Evolutionary conservation across 2,797 vertebrate genomes (phyloP), one percentile per base, ranked within the genome.

Genomic region (Naso thynnoides): DNA sequence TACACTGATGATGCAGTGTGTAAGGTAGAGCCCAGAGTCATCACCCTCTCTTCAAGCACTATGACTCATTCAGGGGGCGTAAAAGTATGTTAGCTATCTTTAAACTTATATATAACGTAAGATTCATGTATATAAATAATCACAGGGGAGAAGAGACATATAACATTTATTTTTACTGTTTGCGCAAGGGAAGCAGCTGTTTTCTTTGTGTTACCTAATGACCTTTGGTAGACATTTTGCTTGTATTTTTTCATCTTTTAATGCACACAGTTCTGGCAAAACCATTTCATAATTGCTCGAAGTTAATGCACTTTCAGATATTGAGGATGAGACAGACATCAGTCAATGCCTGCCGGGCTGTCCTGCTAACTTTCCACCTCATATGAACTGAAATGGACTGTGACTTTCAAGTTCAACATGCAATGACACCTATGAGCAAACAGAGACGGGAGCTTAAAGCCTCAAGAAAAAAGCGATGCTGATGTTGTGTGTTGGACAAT

Each of bases 301-400:
- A 83, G 84, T 83, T 78, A 82, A 83, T 83, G 79, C 76, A 68
- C 78, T 82, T 86, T 87, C 85, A 77, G 70, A 85, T 64, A 78
- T 36, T 61, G 63, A 73, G 67, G 67, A 63, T 63, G 67, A 82
- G 84, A 83, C 73, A 58, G 80, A 88, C 84, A 89, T 92, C 85
- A 76, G 75, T 89, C 84, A 86, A 79, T 45, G 84, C 55, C 74
- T 81, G 76, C 78, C 36, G 24, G 71, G 76, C 75, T 80, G 83
- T 84, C 77, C 75, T 75, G 77, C 53, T 85, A 79, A 85, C 89
- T 87, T 88, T 90, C 79, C 87, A 90, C 83, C 86, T 86, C 81
- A 90, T 90, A 60, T 89, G 73, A 88, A 83, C 84, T 71, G 75
- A 86, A 91, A 91, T 89, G 87, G 84, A 65, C 84, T 81, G 76